Evolutionary conservation across 2,113 vertebrate genomes (phyloP), one percentile per base, ranked within the genome.

Genomic region (Xiphophorus couchianus): DNA sequence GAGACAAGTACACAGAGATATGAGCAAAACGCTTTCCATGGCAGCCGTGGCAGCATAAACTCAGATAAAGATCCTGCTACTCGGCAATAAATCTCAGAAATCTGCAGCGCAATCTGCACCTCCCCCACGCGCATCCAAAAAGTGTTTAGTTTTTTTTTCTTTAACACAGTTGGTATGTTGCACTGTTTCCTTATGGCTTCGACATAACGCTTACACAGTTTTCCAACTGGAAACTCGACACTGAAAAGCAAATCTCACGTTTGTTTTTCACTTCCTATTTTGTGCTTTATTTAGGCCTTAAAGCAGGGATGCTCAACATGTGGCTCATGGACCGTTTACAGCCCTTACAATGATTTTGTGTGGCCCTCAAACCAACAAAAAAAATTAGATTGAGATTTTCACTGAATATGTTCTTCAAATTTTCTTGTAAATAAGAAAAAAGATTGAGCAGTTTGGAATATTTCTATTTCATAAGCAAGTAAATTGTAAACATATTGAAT

Each of bases 31-130:
- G 14, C 74, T 73, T 75, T 35, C 33, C 13, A 15, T 66, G 69
- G 84, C 77, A 31, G 72, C 74, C 27, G 25, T 67, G 69, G 82
- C 77, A 31, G 74, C 73, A 33, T 44, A 66, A 73, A 69, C 77
- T 0, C 51, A 84, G 90, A 89, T 85, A 86, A 88, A 91, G 69
- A 89, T 86, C 85, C 76, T 22, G 68, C 80, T 27, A 69, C 74
- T 82, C 78, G 37, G 78, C 84, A 84, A 84, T 81, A 84, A 84
- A 77, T 76, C 78, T n/a, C 71, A 8, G 62, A 77, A 80, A 80
- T 30, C 76, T 60, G 77, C 77, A 44, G 65, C 73, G 25, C 30
- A 72, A 83, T 63, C 81, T 58, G 13, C 25, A n/a, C 48, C 66
- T 74, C 42, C 1, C 61, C 65, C 71, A 69, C 7, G 51, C 73